Evolutionary conservation across 1,140 invertebrate species (phyloP).

Genomic region (Megalonaias nervosa): DNA sequence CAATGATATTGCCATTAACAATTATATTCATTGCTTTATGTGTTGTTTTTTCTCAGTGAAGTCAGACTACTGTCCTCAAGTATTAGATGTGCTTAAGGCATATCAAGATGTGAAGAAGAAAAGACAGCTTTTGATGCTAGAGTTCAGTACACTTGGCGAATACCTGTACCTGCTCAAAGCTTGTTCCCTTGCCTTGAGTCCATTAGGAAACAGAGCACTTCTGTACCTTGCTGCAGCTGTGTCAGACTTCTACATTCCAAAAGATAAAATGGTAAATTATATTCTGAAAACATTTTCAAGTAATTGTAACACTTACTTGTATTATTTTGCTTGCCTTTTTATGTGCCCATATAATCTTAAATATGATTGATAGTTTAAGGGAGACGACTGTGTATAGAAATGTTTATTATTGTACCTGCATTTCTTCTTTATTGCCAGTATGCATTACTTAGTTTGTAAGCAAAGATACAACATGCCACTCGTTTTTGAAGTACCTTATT

Average conservation of each 20-base stretch:
- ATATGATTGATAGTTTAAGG: not conserved
- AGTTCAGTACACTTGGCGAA: conserved; percentile 81
- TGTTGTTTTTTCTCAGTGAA: conserved; percentile 59
- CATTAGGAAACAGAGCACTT: conserved; percentile 80
- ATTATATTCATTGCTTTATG: not conserved
- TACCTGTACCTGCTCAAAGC: conserved; percentile 93
- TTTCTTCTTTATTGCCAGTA: not conserved
- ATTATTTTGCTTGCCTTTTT: too few species aligned
- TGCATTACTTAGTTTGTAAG: not conserved
- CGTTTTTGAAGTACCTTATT: not conserved
- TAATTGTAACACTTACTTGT: not conserved
- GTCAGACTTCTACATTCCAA: conserved; percentile 98
- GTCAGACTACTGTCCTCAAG: conserved; percentile 35
- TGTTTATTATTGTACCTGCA: not conserved
- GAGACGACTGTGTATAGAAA: not conserved
- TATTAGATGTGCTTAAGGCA: conserved; percentile 42
- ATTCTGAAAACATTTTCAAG: not conserved
- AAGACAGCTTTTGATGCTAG: conserved; percentile 57
- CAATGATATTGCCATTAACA: too few species aligned
- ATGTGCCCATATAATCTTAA: too few species aligned
- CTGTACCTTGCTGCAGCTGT: conserved; percentile 98
- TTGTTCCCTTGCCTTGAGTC: conserved; percentile 81
- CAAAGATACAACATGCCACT: not conserved
- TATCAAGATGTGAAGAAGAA: conserved; percentile 46
- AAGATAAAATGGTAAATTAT: conserved; percentile 86